These are phyloP conservation scores for Stramonita haemastoma DNA, from an alignment of 2,888 invertebrate genomes.

Conservation along the genomic window DNA sequence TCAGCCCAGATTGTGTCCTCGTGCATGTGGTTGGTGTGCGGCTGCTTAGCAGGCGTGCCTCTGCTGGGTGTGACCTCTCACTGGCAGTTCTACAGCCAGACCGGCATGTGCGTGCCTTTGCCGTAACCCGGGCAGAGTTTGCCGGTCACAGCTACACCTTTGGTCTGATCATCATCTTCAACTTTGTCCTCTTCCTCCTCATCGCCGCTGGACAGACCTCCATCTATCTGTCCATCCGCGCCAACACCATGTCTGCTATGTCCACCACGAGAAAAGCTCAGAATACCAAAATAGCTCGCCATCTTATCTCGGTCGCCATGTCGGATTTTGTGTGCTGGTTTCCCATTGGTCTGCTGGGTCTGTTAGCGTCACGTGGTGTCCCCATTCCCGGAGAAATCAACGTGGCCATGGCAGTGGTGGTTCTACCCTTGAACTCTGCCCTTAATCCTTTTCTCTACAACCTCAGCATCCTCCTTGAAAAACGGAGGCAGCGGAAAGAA, in stretches of 20 bases:
- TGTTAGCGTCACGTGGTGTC: neutral
- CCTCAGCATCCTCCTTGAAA: constrained; percentile 15
- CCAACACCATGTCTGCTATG: neutral
- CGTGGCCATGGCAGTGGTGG: constrained; percentile 18
- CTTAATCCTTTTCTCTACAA: neutral
- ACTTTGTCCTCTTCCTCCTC: neutral
- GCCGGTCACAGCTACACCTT: constrained; percentile 11
- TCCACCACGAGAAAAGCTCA: neutral
- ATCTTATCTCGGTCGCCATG: neutral
- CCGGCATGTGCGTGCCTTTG: constrained; percentile 10
- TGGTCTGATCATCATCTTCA: constrained; percentile 15
- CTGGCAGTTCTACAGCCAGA: constrained; percentile 27
- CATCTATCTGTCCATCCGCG: constrained; percentile 13
- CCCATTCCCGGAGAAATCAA: neutral
- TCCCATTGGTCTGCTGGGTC: constrained; percentile 22
- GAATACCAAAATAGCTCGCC: constrained; percentile 13
- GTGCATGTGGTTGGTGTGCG: neutral
- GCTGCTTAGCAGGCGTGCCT: neutral
- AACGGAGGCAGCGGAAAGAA: neutral
- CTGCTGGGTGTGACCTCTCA: neutral
- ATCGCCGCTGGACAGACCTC: neutral
- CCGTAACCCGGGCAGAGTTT: constrained; percentile 3
- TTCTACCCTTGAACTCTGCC: neutral
- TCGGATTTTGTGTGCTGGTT: constrained; percentile 25
- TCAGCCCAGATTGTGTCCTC: neutral